phyloP scores from a whole-genome alignment of 2,888 invertebrate species.

The Melipona beecheii region DNA sequence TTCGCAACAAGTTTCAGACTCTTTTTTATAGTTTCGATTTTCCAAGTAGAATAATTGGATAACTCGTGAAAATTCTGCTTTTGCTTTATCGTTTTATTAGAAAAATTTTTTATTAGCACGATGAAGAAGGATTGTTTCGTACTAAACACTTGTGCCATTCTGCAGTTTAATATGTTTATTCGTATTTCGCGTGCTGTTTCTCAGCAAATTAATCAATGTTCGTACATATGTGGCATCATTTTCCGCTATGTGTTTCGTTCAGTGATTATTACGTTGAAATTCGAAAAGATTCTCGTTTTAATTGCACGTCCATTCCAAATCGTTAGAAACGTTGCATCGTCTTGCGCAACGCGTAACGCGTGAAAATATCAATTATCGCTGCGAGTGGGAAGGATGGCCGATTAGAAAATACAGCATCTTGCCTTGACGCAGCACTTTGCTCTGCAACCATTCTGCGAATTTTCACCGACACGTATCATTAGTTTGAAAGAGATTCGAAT shows the following conservation, averaged over 20 bases:
- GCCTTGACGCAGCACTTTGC: background rate
- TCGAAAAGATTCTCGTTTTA: constrained; percentile 26
- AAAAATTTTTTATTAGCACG: background rate
- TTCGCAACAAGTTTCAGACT: no score
- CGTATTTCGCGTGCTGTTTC: background rate
- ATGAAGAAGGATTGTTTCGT: background rate
- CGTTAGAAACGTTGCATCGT: constrained; percentile 18
- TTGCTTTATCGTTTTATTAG: background rate
- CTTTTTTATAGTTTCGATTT: no score
- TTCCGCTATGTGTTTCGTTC: background rate
- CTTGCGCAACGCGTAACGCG: constrained; percentile 44
- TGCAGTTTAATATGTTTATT: background rate
- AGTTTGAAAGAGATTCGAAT: background rate
- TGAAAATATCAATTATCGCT: constrained; percentile 53
- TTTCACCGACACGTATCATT: no score
- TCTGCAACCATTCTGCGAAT: background rate
- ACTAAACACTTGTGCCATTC: background rate
- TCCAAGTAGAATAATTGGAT: no score
- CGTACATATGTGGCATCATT: background rate
- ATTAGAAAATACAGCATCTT: constrained; percentile 23
- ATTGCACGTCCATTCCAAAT: constrained; percentile 5
- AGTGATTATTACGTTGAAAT: constrained; percentile 30
- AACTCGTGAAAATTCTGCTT: no score
- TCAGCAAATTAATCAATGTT: background rate
- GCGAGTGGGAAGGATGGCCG: constrained; percentile 33